Conservation (phyloP, 2,113 vertebrate species). For the Lampris incognitus region DNA sequence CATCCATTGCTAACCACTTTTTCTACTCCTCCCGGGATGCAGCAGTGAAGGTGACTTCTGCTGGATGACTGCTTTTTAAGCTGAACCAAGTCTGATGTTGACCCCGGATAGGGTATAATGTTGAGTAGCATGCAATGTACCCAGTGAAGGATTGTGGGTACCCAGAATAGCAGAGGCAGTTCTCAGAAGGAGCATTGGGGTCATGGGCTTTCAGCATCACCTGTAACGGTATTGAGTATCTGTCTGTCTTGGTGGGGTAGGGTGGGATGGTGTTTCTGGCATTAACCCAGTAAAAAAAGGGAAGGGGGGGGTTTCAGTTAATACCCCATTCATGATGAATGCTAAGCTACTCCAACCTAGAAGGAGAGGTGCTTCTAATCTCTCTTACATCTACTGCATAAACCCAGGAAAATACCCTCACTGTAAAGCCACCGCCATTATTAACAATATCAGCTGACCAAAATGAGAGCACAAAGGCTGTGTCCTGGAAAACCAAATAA, state of each 20-base stretch:
- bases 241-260: background rate
- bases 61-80: conserved; percentile 53
- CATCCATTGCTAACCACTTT: background rate
- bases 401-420: background rate
- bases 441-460: conserved; percentile 13
- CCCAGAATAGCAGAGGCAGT: too few species aligned
- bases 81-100: conserved; percentile 17
- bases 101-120: background rate
- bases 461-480: conserved; percentile 6
- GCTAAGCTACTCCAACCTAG: conserved; percentile 19
- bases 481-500: background rate
- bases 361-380: conserved; percentile 6
- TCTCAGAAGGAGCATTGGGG: too few species aligned
- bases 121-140: too few species aligned
- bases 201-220: too few species aligned
- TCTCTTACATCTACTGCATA: background rate
- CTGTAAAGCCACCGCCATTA: background rate
- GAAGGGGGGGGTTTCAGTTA: conserved; percentile 46
- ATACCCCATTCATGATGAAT: conserved; percentile 56
- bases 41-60: conserved; percentile 67
- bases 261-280: conserved; percentile 9
- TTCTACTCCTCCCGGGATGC: conserved; percentile 38
- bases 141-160: too few species aligned
- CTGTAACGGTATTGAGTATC: background rate
- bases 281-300: conserved; percentile 26